Conservation (phyloP, 64 coral and sea anemone genomes). For the Orbicella faveolata region DNA sequence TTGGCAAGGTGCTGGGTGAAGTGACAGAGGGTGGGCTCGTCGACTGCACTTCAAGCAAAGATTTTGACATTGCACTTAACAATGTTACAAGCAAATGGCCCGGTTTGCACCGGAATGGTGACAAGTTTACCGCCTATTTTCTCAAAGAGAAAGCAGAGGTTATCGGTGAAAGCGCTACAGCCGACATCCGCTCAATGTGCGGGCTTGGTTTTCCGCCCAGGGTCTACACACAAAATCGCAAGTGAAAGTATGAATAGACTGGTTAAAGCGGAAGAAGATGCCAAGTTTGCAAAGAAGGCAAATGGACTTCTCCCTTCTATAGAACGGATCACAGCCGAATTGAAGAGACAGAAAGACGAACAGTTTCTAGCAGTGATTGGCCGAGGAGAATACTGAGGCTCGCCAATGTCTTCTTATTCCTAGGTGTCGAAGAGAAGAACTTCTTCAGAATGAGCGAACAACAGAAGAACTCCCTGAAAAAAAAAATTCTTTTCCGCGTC, state of each 20-base stretch:
- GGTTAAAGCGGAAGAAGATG: slow-evolving; percentile 37
- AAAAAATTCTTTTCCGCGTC: slow-evolving; percentile 52
- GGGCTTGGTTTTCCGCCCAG: slow-evolving; percentile 51
- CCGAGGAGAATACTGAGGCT: slow-evolving; percentile 53
- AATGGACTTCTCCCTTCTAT: slow-evolving; percentile 2
- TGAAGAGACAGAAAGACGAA: slow-evolving; percentile 54
- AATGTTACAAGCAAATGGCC: background rate
- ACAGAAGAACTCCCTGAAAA: slow-evolving; percentile 57
- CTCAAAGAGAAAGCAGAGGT: slow-evolving; percentile 38
- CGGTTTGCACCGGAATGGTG: slow-evolving; percentile 12
- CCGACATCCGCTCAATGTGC: slow-evolving; percentile 47
- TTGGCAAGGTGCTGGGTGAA: slow-evolving; percentile 26
- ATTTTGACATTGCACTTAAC: slow-evolving; percentile 26
- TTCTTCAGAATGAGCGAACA: slow-evolving; percentile 57
- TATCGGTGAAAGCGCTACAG: slow-evolving; percentile 43
- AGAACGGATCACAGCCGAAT: slow-evolving; percentile 51
- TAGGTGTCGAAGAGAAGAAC: slow-evolving; percentile 35
- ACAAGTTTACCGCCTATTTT: slow-evolving; percentile 40
- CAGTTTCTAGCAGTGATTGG: slow-evolving; percentile 64
- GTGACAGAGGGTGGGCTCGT: slow-evolving; percentile 21
- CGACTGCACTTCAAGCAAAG: slow-evolving; percentile 20
- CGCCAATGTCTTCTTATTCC: slow-evolving; percentile 35
- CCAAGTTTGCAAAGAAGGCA: slow-evolving; percentile 46
- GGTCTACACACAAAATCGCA: slow-evolving; percentile 60
- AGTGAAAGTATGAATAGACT: slow-evolving; percentile 57